Conservation (phyloP, 2,797 vertebrate genomes). For the Saxicola maurus region DNA sequence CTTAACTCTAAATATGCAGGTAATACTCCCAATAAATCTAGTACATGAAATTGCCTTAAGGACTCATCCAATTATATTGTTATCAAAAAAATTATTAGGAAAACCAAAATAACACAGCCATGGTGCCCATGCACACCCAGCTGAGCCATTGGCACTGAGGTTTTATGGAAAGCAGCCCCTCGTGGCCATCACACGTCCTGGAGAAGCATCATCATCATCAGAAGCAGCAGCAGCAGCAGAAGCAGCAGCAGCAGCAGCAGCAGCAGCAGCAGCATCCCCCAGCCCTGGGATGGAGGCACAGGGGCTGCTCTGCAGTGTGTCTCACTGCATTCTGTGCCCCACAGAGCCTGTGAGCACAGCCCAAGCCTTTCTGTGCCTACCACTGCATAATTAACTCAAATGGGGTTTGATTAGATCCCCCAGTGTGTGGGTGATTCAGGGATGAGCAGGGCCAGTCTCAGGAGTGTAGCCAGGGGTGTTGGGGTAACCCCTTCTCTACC, state of each 20-base stretch:
- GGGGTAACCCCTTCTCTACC: accelerated
- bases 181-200: not conserved
- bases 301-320: too few species aligned
- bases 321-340: not conserved
- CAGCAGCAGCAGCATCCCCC: too few species aligned
- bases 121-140: not conserved
- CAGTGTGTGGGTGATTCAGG: not conserved
- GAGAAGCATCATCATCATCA: too few species aligned
- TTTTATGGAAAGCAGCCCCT: not conserved
- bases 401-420: not conserved
- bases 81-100: slow-evolving; percentile 35
- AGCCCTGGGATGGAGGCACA: too few species aligned
- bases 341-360: not conserved
- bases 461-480: accelerated
- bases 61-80: slow-evolving; percentile 14
- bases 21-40: slow-evolving; percentile 1
- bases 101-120: not conserved
- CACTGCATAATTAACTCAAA: not conserved
- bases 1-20: slow-evolving; percentile 7
- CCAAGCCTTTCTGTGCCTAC: accelerated
- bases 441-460: not conserved
- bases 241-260: not conserved
- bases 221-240: too few species aligned
- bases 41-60: not conserved
- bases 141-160: not conserved